phyloP scores from a whole-genome alignment of 37 sponge, comb jelly and placozoan genomes.

The Petrosia ficiformis region DNA sequence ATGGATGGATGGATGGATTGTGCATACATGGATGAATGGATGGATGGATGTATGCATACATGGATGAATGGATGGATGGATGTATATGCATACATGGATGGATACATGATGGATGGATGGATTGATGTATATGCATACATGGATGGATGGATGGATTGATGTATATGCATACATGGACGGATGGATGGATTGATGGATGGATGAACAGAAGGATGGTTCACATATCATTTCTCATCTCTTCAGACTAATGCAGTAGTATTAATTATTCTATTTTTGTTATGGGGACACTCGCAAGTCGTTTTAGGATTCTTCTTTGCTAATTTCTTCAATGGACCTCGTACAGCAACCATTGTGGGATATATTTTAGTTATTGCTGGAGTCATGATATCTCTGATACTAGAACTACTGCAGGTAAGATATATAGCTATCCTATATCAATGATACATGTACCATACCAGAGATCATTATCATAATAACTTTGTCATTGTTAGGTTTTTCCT shows the following conservation, averaged over 20 bases:
- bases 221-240: background rate
- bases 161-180: too few relatives aligned
- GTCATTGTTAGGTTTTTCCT: slow-evolving; percentile 41
- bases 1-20: too few relatives aligned
- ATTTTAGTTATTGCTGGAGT: slow-evolving; percentile 59
- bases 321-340: slow-evolving; percentile 68
- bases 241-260: slow-evolving; percentile 55
- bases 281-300: slow-evolving; percentile 72
- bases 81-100: too few relatives aligned
- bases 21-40: too few relatives aligned
- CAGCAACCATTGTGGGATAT: slow-evolving; percentile 68
- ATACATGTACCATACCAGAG: slow-evolving; percentile 5
- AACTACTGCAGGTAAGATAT: slow-evolving; percentile 24
- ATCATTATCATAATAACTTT: too few relatives aligned
- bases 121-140: too few relatives aligned
- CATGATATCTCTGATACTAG: slow-evolving; percentile 39
- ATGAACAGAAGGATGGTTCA: background rate
- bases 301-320: slow-evolving; percentile 71
- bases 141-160: too few relatives aligned
- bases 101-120: too few relatives aligned
- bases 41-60: too few relatives aligned
- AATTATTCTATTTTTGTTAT: slow-evolving; percentile 43
- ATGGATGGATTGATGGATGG: too few relatives aligned
- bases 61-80: too few relatives aligned
- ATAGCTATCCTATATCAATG: background rate